Percentiles rank a stretch among this genome's conserved stretches.
These are phyloP conservation scores for Agriopis aurantiaria DNA, from an alignment of 2,888 invertebrate genomes.

Conservation along the genomic window DNA sequence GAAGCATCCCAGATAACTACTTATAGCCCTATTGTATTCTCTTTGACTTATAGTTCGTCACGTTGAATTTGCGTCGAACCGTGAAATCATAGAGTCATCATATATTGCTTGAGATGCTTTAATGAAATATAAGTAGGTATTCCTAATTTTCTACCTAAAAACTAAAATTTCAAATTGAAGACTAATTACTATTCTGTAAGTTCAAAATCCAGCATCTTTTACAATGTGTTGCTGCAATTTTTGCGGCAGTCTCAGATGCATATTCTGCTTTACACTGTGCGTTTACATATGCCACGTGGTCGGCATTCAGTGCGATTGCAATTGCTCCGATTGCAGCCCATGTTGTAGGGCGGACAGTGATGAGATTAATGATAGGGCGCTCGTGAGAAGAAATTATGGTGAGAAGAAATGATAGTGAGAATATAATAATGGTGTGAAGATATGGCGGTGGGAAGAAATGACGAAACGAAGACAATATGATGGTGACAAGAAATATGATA, in stretches of 20 bases:
- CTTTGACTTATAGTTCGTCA: too few relatives aligned
- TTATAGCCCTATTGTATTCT: too few relatives aligned
- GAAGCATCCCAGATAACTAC: too few relatives aligned
- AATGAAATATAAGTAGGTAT: too few relatives aligned
- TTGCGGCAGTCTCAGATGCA: constrained; percentile 59
- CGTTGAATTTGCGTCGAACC: too few relatives aligned
- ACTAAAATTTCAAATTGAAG: not conserved
- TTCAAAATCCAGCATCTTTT: not conserved
- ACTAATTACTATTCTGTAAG: not conserved
- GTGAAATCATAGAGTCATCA: too few relatives aligned
- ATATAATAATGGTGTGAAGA: too few relatives aligned
- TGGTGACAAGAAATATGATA: not conserved
- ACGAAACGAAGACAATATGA: not conserved
- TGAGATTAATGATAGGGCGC: constrained; percentile 14
- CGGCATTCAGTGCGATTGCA: constrained; percentile 54
- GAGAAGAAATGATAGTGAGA: not conserved
- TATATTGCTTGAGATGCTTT: too few relatives aligned
- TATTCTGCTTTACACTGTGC: constrained; percentile 53
- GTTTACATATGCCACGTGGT: constrained; percentile 54
- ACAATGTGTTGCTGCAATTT: constrained; percentile 64
- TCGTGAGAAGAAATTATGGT: constrained; percentile 9
- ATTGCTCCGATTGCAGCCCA: constrained; percentile 41
- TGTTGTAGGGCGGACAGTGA: constrained; percentile 35
- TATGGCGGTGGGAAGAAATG: not conserved
- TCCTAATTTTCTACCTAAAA: constrained; percentile 1